Percentiles rank a stretch among this genome's conserved stretches.
phyloP scores from a whole-genome alignment of 35 echinoderm and acorn worm genomes.

The Ptychodera flava region DNA sequence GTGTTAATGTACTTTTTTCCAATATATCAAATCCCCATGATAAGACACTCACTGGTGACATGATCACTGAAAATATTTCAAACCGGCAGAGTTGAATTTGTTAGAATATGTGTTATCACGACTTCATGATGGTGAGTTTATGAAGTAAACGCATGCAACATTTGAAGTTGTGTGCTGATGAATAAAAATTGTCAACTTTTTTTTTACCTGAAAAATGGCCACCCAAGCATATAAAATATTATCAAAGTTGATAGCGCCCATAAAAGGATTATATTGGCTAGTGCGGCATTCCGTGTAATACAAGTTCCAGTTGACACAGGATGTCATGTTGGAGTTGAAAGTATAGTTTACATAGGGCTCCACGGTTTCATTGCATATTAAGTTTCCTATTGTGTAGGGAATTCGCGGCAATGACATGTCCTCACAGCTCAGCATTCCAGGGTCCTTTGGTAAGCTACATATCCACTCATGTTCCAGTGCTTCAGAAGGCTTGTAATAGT shows the following conservation, averaged over 20 bases:
- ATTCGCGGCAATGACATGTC: neutral
- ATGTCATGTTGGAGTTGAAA: conserved; percentile 18
- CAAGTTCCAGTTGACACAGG: conserved; percentile 88
- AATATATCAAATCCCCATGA: too few species aligned
- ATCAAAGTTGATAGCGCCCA: conserved; percentile 92
- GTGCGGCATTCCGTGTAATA: conserved; percentile 82
- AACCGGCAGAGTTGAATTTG: too few species aligned
- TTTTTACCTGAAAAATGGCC: conserved; percentile 99
- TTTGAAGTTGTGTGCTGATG: too few species aligned
- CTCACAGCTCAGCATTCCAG: conserved; percentile 41
- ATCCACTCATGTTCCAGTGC: conserved; percentile 14
- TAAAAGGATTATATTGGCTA: conserved; percentile 71
- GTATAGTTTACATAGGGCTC: conserved; percentile 23
- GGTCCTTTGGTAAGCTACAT: conserved; percentile 47
- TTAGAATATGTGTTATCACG: too few species aligned
- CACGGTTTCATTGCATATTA: conserved; percentile 31
- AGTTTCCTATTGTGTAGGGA: neutral
- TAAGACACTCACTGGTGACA: too few species aligned
- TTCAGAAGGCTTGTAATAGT: neutral
- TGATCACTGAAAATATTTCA: too few species aligned
- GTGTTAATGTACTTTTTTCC: too few species aligned
- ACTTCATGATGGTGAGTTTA: too few species aligned
- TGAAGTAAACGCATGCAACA: too few species aligned
- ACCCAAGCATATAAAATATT: conserved; percentile 99
- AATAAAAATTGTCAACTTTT: too few species aligned